A percentile compares a stretch with the other conserved stretches of the same genome.
phyloP scores from a whole-genome alignment of 2,113 vertebrate genomes.

The Vanacampus margaritifer region DNA sequence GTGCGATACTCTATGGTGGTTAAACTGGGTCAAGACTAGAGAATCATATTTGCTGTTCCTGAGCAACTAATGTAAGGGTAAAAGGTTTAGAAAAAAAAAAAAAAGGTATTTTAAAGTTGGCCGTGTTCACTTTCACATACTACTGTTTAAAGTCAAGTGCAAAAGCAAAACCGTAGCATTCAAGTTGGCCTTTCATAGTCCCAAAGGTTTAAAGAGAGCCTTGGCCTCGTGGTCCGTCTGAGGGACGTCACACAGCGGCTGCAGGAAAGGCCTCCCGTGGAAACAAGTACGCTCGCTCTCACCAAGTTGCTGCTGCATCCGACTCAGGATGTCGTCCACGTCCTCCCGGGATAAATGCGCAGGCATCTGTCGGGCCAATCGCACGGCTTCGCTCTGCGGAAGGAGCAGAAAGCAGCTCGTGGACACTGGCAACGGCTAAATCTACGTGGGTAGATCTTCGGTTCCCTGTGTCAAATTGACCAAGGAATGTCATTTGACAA shows the following conservation, averaged over 20 bases:
- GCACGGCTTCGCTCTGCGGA: slow-evolving; percentile 87
- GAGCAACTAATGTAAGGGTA: too few relatives aligned
- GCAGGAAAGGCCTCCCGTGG: slow-evolving; percentile 87
- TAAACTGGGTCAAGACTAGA: too few relatives aligned
- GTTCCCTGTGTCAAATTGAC: too few relatives aligned
- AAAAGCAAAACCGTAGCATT: not conserved
- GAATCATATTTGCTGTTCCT: too few relatives aligned
- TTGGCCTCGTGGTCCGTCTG: slow-evolving; percentile 62
- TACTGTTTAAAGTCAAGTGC: not conserved
- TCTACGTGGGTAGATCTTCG: too few relatives aligned
- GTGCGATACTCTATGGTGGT: too few relatives aligned
- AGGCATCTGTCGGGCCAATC: slow-evolving; percentile 85
- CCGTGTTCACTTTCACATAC: not conserved
- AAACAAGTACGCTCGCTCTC: slow-evolving; percentile 78
- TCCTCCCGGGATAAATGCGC: slow-evolving; percentile 81
- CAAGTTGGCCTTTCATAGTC: slow-evolving; percentile 16
- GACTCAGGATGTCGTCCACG: slow-evolving; percentile 75
- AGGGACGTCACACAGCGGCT: slow-evolving; percentile 80
- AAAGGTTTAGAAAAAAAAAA: too few relatives aligned
- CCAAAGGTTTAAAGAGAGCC: slow-evolving; percentile 36
- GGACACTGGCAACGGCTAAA: too few relatives aligned
- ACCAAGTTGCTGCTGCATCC: slow-evolving; percentile 81
- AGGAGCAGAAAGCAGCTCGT: not conserved
- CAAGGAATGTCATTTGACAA: too few relatives aligned
- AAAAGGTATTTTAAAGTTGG: too few relatives aligned